Evolutionary conservation across 2,797 vertebrate species (phyloP), one percentile per base, ranked within the genome.

Genomic region (Triplophysa bombifrons): DNA sequence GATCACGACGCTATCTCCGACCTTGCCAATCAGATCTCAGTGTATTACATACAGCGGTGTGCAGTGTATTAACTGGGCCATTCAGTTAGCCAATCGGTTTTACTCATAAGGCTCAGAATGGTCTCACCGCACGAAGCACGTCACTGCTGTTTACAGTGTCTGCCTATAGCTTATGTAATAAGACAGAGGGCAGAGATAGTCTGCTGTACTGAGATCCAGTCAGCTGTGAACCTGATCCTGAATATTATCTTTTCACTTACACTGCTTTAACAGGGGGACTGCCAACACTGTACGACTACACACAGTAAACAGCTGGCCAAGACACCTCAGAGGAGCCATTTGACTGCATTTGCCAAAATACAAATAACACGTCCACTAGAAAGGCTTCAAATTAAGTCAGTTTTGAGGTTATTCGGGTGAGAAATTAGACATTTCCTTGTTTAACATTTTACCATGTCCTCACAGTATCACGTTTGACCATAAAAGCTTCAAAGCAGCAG

Each of bases 291-390:
- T n/a, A 44, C 6, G 20, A 7, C 53, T 56, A 38, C 16, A 16
- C 27, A 38, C 51, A 30, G 27, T 41, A 20, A 72, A 61, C 30
- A 44, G 58, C 48, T 55, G 72, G 64, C 19, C 56, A 48, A 64
- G 34, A 46, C 6, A 2, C 41, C 13, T 56, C 48, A 68, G 44
- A 67, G 16, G 19, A 17, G 22, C 14, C 27, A 19, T 14, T 25
- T 22, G 4, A 44, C 55, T 46, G 71, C 38, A 60, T 13, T 72
- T 46, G 16, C n/a, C 72, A 65, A 38, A 13, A 76, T 58, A 46
- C 48, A 53, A 44, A 8, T 51, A 67, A 55, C 34, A 55, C 16
- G 20, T 44, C 68, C 12, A 27, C 12, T 25, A 20, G 16, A 1
- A 3, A 3, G 56, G 30, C 61, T 64, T 46, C 51, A 38, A 64